phyloP scores from a whole-genome alignment of 2,888 invertebrate genomes.

The Apotomis capreana region DNA sequence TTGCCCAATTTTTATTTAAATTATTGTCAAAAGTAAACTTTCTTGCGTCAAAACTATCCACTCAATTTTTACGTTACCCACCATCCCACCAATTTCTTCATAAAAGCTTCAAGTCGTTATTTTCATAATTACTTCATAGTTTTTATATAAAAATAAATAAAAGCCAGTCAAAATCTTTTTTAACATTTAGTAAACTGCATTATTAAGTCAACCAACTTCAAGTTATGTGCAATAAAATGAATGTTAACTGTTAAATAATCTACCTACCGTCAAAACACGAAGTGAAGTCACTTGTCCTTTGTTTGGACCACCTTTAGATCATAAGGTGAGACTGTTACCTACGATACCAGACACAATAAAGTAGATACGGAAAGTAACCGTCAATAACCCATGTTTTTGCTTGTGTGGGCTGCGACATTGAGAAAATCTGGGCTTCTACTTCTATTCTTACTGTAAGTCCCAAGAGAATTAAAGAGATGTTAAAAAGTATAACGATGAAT shows the following conservation, averaged over 20 bases:
- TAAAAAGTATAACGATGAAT: too few relatives aligned
- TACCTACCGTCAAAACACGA: slow-evolving; percentile 17
- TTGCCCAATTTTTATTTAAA: too few relatives aligned
- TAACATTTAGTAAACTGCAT: neutral
- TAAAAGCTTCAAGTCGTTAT: slow-evolving; percentile 1
- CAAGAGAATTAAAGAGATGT: too few relatives aligned
- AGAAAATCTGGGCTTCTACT: too few relatives aligned
- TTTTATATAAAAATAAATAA: slow-evolving; percentile 1
- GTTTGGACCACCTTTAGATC: slow-evolving; percentile 11
- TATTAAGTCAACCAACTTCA: neutral
- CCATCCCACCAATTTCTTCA: slow-evolving; percentile 15
- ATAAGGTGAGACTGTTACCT: neutral
- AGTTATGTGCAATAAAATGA: slow-evolving; percentile 5
- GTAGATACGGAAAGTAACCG: slow-evolving; percentile 11
- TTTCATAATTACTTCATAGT: neutral
- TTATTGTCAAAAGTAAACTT: too few relatives aligned
- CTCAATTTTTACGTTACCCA: too few relatives aligned
- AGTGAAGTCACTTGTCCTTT: slow-evolving; percentile 12
- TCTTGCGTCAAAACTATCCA: too few relatives aligned
- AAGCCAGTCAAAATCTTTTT: neutral
- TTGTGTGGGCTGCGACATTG: too few relatives aligned
- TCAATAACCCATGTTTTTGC: too few relatives aligned
- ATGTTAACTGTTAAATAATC: too few relatives aligned
- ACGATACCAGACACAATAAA: slow-evolving; percentile 12
- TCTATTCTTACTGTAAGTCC: too few relatives aligned